Evolutionary conservation across 2,888 invertebrate species (phyloP).

Genomic region (Oxyteleia sp.): DNA sequence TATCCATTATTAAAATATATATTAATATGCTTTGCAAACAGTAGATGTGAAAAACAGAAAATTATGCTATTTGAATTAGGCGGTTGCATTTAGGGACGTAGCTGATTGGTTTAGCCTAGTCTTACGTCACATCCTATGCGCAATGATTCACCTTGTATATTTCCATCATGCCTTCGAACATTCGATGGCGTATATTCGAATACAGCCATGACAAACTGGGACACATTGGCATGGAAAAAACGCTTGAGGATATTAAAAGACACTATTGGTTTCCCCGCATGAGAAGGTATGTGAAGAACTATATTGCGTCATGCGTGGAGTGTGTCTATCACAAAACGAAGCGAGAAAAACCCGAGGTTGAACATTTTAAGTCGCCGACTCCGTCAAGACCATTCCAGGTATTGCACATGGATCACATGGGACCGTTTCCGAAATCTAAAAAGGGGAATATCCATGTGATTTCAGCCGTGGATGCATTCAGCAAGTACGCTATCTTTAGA

Average conservation of each 20-base stretch:
- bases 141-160: too few species aligned
- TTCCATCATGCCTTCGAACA: too few species aligned
- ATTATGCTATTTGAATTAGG: too few species aligned
- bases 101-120: too few species aligned
- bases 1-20: too few species aligned
- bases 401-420: constrained; percentile 10
- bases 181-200: constrained; percentile 9
- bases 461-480: background rate
- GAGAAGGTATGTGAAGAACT: constrained; percentile 18
- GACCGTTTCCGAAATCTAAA: background rate
- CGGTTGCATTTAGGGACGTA: too few species aligned
- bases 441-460: background rate
- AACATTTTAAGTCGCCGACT: background rate
- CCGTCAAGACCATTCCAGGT: background rate
- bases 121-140: too few species aligned
- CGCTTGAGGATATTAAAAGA: background rate
- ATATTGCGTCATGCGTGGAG: constrained; percentile 21
- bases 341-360: background rate
- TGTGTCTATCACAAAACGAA: constrained; percentile 22
- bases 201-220: constrained; percentile 17
- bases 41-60: too few species aligned
- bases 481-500: background rate
- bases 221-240: constrained; percentile 18
- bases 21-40: too few species aligned
- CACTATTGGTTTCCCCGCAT: constrained; percentile 28